Conservation (phyloP, 2,888 invertebrate genomes). For the Nesidiocoris tenuis region DNA sequence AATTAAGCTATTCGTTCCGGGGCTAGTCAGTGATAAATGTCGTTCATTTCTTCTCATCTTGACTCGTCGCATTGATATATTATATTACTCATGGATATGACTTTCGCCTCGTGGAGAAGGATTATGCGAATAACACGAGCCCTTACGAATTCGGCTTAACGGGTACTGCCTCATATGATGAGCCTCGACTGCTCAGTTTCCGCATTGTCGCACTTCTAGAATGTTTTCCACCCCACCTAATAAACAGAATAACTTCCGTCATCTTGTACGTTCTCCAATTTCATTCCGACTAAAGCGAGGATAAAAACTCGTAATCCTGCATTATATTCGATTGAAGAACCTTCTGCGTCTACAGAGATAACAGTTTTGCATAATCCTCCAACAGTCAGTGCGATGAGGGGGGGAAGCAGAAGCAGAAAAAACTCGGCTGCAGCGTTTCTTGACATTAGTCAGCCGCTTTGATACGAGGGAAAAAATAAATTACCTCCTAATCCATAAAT, state of each 20-base stretch:
- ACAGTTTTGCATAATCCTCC: conserved; percentile 27
- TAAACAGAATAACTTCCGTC: neutral
- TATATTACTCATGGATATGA: no score
- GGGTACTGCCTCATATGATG: neutral
- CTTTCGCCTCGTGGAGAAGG: no score
- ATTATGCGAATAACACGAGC: no score
- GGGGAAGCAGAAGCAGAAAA: neutral
- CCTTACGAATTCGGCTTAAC: neutral
- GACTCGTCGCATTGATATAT: no score
- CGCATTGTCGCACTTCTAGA: neutral
- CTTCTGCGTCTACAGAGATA: conserved; percentile 14
- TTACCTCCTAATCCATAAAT: no score
- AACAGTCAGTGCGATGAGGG: neutral
- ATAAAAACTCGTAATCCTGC: conserved; percentile 8
- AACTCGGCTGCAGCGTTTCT: no score
- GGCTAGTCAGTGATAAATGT: no score
- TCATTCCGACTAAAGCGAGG: neutral
- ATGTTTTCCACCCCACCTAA: neutral
- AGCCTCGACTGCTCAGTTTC: neutral
- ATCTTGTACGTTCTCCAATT: neutral
- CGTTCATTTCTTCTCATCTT: no score
- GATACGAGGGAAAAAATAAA: no score
- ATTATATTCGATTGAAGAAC: conserved; percentile 18
- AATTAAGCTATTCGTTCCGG: no score
- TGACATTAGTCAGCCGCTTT: neutral